Evolutionary conservation across 2,113 vertebrate species (phyloP), one percentile per base, ranked within the genome.

Genomic region (Mustelus asterias): DNA sequence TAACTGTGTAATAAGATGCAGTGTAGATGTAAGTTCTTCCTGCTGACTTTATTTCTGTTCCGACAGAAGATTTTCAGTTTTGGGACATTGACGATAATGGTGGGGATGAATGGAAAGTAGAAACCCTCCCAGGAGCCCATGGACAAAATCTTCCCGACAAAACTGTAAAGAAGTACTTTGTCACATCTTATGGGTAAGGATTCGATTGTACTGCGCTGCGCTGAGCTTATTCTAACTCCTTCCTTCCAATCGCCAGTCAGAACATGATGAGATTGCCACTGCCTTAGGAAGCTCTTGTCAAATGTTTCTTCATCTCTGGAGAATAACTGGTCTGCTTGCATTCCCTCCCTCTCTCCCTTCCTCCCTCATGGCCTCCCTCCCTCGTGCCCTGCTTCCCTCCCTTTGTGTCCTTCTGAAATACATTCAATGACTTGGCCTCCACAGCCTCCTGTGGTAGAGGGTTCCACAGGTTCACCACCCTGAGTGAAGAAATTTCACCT

Each of bases 171-270:
- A 54, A 76, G 7, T 95, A 72, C 33, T 95, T 95, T 95, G 94
- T 95, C 41, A 95, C 94, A 70, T 95, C 94, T 33, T 95, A 95
- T 14, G 94, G 65, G 94, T 95, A 72, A 95, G 67, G 16, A 48
- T 41, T 94, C 4, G 26, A n/a, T n/a, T 33, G 9, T 48, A 88
- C 20, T 54, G 24, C 16, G 58, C n/a, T 4, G 6, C 11, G 14
- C 0, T 18, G 16, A 83, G 6, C 16, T 83, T 37, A 41, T 4
- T 37, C 14, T 16, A 8, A 20, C 16, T 3, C 1, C 60, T 65
- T 6, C 33, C 60, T 65, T 33, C 16, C 33, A 10, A 33, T 16
- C 22, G 29, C 18, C 7, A 8, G 65, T 3, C 65, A 67, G 14
- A 67, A 67, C 65, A 20, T 67, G 16, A 67, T 67, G 65, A 67